Base-by-base conservation (phyloP, 2,797 vertebrate species). In the Syngnathus rostellatus region DNA sequence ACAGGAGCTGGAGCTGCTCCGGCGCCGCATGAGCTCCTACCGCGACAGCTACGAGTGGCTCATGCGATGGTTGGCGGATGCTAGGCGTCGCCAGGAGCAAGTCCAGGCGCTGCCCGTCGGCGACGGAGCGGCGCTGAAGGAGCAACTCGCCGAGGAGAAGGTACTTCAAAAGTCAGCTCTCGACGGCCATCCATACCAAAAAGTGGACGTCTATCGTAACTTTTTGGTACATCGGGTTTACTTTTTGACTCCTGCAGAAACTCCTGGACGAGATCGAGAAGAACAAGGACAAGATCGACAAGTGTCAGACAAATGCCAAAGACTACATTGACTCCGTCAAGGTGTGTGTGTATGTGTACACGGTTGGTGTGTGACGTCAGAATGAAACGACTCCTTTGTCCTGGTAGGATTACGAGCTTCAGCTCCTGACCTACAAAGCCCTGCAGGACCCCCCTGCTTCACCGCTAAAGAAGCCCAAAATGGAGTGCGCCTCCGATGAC, bases 321-420 rank as follows among this genome's bases (percentile, higher is more conserved):
- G 93, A 92, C 63, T 98, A 97, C 85, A 95, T 97, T 0, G 93
- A 97, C 0, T 92, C 94, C 65, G 93, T 97, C 78, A 98, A 98
- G 93, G 96, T 97, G 62, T 1, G 66, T 55, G 1, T 37, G 48
- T 5, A 1, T 1, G 9, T 37, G 8, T 1, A 51, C 0, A 7
- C 38, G 1, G 7, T 9, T 6, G 6, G 25, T 5, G 17, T 19
- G 37, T 6, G 2, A 1, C 8, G 55, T 39, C 3, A n/a, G 2
- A 7, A 9, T 37, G n/a, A n/a, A 19, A 23, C 39, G 9, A 17
- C 8, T 19, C 3, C 21, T 40, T 21, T 41, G 8, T 19, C 39
- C 37, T 38, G 51, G 0, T 17, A 98, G 96, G 96, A 98, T 72
- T 98, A 95, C 0, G 96, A 98, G 77, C 90, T 98, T 21, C 96